phyloP scores from a whole-genome alignment of 2,113 vertebrate genomes.

The Carassius gibelio region DNA sequence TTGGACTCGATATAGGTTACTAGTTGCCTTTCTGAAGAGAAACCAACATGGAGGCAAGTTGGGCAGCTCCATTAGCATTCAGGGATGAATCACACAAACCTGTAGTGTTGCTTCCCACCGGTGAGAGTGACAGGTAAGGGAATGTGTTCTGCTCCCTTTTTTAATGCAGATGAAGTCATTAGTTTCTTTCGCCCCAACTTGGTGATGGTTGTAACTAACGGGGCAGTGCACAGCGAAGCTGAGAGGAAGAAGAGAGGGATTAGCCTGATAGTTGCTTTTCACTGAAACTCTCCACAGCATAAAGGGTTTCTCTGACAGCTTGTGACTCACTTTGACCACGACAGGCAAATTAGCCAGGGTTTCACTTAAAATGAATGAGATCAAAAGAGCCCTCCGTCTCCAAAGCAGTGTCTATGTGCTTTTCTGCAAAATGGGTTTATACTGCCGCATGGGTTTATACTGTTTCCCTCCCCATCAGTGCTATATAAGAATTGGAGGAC shows the following conservation, averaged over 20 bases:
- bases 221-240: constrained; percentile 7
- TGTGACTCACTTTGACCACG: constrained; percentile 45
- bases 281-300: constrained; percentile 30
- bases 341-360: constrained; percentile 48
- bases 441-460: neutral
- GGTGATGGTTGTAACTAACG: constrained; percentile 28
- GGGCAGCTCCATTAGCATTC: constrained; percentile 25
- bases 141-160: neutral
- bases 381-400: constrained; percentile 49
- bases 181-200: constrained; percentile 7
- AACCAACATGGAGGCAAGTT: constrained; percentile 25
- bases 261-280: constrained; percentile 42
- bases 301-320: constrained; percentile 48
- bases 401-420: constrained; percentile 47
- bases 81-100: constrained; percentile 9
- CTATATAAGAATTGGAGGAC: constrained; percentile 18
- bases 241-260: constrained; percentile 27
- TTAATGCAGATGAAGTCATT: neutral
- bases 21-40: constrained; percentile 13
- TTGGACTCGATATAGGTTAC: constrained; percentile 31
- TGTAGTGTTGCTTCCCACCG: neutral
- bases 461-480: constrained; percentile 5
- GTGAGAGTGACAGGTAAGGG: constrained; percentile 12
- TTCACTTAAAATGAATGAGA: constrained; percentile 55
- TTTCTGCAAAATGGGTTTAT: constrained; percentile 44